Conservation (phyloP, 2,113 vertebrate genomes). For the Diphyllodes magnificus region DNA sequence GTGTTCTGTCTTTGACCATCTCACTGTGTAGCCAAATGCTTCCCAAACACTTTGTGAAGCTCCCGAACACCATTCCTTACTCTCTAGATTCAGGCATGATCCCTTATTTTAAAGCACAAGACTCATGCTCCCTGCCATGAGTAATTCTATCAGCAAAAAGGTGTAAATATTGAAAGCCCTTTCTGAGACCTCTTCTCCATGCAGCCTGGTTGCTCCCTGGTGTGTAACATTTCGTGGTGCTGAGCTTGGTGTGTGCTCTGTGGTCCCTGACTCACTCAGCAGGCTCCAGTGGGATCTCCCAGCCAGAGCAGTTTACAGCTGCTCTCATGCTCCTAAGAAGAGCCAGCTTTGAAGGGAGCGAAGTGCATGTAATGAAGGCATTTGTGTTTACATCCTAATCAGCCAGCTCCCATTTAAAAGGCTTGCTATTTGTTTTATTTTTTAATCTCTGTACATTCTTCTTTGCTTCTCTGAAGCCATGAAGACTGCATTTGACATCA, state of each 20-base stretch:
- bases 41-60: background rate
- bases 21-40: background rate
- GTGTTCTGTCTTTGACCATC: background rate
- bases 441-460: background rate
- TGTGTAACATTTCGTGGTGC: fast-evolving
- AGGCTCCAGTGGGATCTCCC: background rate
- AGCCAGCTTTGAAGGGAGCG: background rate
- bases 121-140: background rate
- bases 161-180: background rate
- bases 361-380: background rate
- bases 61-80: background rate
- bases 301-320: background rate
- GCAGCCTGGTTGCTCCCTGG: fast-evolving
- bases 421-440: background rate
- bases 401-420: background rate
- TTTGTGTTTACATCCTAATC: background rate
- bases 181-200: background rate
- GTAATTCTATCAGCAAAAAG: background rate
- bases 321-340: background rate
- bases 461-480: background rate
- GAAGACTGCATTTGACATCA: background rate
- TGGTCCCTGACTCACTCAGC: fast-evolving
- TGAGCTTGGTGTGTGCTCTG: background rate
- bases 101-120: background rate
- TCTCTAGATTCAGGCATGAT: background rate